Percentiles rank a stretch among this genome's conserved stretches.
Conservation (phyloP, 2,113 vertebrate species). For the Colaptes auratus region DNA sequence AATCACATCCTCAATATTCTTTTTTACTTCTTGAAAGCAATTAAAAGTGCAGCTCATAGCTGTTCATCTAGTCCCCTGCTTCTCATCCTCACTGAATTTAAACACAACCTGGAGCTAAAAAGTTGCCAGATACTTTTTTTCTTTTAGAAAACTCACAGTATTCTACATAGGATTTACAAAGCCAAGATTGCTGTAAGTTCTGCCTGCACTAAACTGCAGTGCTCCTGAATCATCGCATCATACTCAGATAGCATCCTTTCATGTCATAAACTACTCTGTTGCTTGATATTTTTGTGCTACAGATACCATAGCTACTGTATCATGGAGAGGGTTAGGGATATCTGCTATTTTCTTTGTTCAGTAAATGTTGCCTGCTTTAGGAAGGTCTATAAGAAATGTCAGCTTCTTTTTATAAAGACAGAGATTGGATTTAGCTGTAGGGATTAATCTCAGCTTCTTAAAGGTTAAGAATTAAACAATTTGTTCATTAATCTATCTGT, state of each 20-base stretch:
- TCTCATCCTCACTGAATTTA: not conserved
- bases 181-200: not conserved
- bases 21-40: not conserved
- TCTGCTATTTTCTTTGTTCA: not conserved
- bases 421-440: not conserved
- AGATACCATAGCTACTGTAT: not conserved
- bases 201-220: not conserved
- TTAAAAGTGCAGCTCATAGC: not conserved
- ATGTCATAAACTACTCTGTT: not conserved
- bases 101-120: not conserved
- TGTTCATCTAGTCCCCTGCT: not conserved
- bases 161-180: not conserved
- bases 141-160: not conserved
- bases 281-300: not conserved
- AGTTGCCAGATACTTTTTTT: not conserved
- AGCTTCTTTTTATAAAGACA: conserved; percentile 9
- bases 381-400: not conserved
- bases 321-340: not conserved
- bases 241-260: not conserved
- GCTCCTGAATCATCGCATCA: not conserved
- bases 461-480: not conserved
- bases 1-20: not conserved
- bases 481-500: not conserved
- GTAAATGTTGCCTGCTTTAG: not conserved
- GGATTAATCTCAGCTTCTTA: not conserved